A percentile compares a stretch with the other conserved stretches of the same genome.
These are phyloP conservation scores for Arctocebus calabarensis DNA, from an alignment of 2,797 vertebrate species.

Conservation along the genomic window DNA sequence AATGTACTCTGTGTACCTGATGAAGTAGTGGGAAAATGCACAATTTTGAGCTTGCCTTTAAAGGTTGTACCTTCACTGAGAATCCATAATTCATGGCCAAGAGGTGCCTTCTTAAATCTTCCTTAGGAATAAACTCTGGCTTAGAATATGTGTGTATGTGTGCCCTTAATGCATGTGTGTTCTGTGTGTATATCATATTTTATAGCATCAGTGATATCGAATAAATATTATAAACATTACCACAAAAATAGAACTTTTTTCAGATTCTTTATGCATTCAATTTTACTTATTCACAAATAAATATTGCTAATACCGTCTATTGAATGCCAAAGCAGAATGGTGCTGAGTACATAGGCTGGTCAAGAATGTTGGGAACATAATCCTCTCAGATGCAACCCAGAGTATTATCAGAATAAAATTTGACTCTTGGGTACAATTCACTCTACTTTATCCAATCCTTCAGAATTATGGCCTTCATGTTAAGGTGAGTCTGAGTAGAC, in stretches of 20 bases:
- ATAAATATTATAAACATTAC: background rate
- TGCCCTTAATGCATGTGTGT: background rate
- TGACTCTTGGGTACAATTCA: too few species aligned
- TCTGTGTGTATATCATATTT: background rate
- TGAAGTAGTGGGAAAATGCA: background rate
- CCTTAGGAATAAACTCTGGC: background rate
- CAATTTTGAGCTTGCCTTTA: background rate
- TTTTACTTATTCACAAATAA: conserved; percentile 13
- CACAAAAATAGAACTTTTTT: conserved; percentile 25
- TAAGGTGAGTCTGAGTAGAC: background rate
- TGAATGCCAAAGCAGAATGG: background rate
- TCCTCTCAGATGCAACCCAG: background rate
- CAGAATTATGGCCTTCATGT: background rate
- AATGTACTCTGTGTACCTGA: background rate
- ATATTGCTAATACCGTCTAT: background rate
- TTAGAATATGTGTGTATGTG: background rate
- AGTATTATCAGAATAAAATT: background rate
- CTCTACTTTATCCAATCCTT: background rate
- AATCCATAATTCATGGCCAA: background rate
- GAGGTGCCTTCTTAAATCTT: background rate
- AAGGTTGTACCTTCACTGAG: background rate
- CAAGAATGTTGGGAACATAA: background rate
- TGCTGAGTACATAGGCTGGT: background rate
- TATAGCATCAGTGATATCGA: background rate
- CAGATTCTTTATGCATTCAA: background rate